Conservation (phyloP, 1,140 invertebrate species). For the Maconellicoccus hirsutus region DNA sequence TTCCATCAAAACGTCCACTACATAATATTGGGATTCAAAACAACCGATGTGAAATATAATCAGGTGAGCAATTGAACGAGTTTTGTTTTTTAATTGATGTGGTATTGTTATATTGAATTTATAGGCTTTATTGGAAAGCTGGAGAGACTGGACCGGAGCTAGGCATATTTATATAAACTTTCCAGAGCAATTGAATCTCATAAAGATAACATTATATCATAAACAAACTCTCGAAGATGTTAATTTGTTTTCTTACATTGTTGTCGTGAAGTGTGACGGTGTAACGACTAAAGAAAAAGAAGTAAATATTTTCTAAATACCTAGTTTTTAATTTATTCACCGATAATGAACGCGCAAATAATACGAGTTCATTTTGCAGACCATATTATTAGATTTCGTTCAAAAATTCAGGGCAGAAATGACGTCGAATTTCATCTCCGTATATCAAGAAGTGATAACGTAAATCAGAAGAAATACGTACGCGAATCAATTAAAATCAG, state of each 20-base stretch:
- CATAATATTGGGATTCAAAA: not conserved
- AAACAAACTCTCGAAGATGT: conserved; percentile 34
- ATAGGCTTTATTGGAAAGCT: conserved; percentile 36
- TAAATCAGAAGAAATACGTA: too few relatives aligned
- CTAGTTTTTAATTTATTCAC: too few relatives aligned
- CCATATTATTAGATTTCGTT: conserved; percentile 36
- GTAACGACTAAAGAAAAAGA: conserved; percentile 32
- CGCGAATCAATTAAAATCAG: too few relatives aligned
- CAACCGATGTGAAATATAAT: not conserved
- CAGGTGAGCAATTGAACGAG: not conserved
- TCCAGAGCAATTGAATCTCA: conserved; percentile 36
- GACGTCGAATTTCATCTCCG: conserved; percentile 36
- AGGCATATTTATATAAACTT: conserved; percentile 38
- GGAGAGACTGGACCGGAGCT: conserved; percentile 42
- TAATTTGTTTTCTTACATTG: conserved; percentile 38
- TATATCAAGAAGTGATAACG: conserved; percentile 32
- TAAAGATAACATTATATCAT: conserved; percentile 36
- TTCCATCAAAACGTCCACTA: not conserved
- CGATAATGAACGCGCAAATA: too few relatives aligned
- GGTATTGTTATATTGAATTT: not conserved
- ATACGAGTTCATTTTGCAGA: conserved; percentile 27
- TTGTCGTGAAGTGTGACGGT: conserved; percentile 36
- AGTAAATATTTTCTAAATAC: conserved; percentile 24
- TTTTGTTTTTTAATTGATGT: too few relatives aligned
- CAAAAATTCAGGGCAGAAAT: conserved; percentile 36